Conservation (phyloP, 2,888 invertebrate species). For the Papilio gigon region DNA sequence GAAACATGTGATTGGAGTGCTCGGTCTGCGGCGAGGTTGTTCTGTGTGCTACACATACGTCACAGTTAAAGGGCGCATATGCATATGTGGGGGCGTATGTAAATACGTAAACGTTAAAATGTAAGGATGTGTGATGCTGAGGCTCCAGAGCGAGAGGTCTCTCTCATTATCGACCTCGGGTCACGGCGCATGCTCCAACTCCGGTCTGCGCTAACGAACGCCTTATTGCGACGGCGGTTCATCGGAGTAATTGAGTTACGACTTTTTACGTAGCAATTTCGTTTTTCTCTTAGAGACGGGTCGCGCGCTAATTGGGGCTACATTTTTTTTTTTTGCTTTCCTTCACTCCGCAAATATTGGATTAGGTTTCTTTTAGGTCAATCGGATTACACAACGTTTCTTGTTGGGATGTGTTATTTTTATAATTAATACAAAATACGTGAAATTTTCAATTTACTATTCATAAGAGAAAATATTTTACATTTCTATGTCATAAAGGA, state of each 20-base stretch:
- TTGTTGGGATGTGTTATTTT: constrained; percentile 56
- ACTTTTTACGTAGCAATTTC: constrained; percentile 82
- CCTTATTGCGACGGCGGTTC: constrained; percentile 81
- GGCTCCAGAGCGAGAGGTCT: constrained; percentile 77
- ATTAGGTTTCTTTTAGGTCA: constrained; percentile 75
- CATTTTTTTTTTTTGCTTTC: constrained; percentile 68
- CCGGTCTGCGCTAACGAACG: constrained; percentile 75
- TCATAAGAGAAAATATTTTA: too few species aligned
- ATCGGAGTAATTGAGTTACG: constrained; percentile 82
- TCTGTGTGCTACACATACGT: constrained; percentile 53
- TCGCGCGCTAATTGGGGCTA: constrained; percentile 77
- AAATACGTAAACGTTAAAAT: constrained; percentile 80
- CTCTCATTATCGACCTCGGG: constrained; percentile 83
- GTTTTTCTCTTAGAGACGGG: constrained; percentile 79
- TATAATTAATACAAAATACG: constrained; percentile 43
- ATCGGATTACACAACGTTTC: constrained; percentile 57
- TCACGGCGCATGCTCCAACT: constrained; percentile 82
- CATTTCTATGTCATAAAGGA: too few species aligned
- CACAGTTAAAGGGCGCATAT: constrained; percentile 72
- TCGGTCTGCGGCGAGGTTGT: constrained; percentile 42
- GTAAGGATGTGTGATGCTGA: constrained; percentile 81
- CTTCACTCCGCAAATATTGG: constrained; percentile 74
- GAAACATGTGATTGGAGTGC: neutral
- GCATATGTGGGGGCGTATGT: constrained; percentile 80
- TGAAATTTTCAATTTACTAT: too few species aligned